Base-by-base conservation (phyloP, 2,113 vertebrate genomes). In the Corydoras sp. region DNA sequence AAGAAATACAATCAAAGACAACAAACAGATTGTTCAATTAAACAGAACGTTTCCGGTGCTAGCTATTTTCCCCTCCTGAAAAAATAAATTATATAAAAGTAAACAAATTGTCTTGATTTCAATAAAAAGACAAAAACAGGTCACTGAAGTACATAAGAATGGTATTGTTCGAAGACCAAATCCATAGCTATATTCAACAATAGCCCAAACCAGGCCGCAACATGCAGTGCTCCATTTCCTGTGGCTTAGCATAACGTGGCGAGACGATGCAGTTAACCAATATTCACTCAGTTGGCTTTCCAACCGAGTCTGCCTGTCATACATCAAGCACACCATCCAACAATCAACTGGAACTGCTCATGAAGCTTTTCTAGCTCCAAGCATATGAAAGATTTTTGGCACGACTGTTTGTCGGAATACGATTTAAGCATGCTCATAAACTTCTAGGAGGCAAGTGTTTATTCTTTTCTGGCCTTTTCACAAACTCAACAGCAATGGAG, bases 181-280 rank as follows among this genome's bases (percentile, higher is more conserved):
- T 67, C 60, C 54, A 68, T 10, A 13, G 10, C 50, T 8, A 1
- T 5, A 60, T 56, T 58, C 60, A 48, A 58, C 68, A 70, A 68
- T 54, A 49, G n/a, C 66, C 43, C 35, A 58, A 29, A 67, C 55
- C 62, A 31, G 56, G 32, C 62, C 9, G 62, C 51, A 69, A 35
- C 0, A 1, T 59, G 70, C 58, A 72, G 72, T 76, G 59, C 59
- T 65, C 58, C 24, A 72, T 70, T 81, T 75, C 79, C 81, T 79
- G 68, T 70, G 65, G 73, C 73, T 69, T 32, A 60, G 18, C 71
- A 63, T 43, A 43, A 43, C 7, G 35, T 8, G 35, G 4, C 35
- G 4, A 62, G 31, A 48, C 43, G n/a, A 54, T 7, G 59, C 63
- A 68, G 48, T 59, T 53, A 51, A 74, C 65, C 58, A 55, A 58